These are phyloP conservation scores for Melanerpes formicivorus DNA, from an alignment of 2,113 vertebrate species.

Conservation along the genomic window DNA sequence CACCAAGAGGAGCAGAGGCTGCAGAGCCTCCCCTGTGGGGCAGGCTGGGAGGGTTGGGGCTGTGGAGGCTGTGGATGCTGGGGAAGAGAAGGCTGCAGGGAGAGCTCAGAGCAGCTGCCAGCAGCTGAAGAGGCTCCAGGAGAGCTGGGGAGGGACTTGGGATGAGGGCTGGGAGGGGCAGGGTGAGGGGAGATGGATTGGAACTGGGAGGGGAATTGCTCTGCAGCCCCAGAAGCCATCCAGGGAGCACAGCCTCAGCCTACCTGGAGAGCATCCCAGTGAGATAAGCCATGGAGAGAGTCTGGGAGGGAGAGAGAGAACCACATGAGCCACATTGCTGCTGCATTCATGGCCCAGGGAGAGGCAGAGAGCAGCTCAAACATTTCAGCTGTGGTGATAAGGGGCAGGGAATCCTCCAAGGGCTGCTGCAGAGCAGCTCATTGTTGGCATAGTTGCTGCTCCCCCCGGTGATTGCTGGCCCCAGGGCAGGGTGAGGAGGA, in stretches of 20 bases:
- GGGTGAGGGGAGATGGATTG: no score
- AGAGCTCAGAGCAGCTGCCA: no score
- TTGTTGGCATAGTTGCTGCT: neutral
- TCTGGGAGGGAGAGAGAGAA: constrained; percentile 74
- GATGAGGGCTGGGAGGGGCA: no score
- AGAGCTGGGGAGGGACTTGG: no score
- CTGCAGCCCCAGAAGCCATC: neutral
- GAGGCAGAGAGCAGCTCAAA: neutral
- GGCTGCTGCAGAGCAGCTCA: neutral
- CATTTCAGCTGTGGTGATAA: neutral
- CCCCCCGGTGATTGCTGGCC: neutral
- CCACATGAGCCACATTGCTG: neutral
- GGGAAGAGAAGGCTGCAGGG: no score
- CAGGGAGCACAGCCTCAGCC: neutral
- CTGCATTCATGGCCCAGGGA: neutral
- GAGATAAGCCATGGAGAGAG: constrained; percentile 93
- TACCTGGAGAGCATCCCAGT: constrained; percentile 94
- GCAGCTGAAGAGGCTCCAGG: no score
- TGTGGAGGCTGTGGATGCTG: no score
- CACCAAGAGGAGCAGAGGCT: no score
- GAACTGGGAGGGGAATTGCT: no score
- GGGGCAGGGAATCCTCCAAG: neutral
- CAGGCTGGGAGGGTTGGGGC: no score
- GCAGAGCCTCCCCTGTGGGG: no score
- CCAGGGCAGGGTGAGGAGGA: neutral